Percentiles rank a stretch among this genome's conserved stretches.
These are phyloP conservation scores for Luffia ferchaultella DNA, from an alignment of 2,888 invertebrate species.

Conservation along the genomic window DNA sequence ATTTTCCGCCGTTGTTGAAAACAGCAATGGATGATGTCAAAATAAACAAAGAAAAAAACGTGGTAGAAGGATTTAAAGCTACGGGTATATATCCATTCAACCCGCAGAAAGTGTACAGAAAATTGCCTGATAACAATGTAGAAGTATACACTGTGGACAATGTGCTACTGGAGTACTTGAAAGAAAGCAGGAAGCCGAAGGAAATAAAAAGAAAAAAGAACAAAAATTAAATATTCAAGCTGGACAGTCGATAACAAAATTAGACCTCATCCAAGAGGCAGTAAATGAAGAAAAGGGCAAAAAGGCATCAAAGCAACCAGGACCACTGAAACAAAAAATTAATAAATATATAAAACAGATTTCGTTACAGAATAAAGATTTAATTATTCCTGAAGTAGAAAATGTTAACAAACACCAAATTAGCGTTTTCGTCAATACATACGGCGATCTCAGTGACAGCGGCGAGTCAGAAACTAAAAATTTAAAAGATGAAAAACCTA, in stretches of 20 bases:
- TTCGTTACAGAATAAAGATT: not conserved
- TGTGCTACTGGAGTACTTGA: not conserved
- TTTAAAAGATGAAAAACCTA: not conserved
- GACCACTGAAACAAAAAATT: not conserved
- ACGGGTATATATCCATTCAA: conserved; percentile 9
- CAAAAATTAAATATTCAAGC: not conserved
- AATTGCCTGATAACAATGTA: not conserved
- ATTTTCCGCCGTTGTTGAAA: conserved; percentile 14
- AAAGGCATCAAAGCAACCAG: not conserved
- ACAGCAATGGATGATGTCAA: conserved; percentile 8
- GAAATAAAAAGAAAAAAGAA: not conserved
- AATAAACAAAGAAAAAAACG: conserved; percentile 4
- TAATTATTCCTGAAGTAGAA: too few species aligned
- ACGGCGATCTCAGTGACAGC: not conserved
- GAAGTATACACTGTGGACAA: not conserved
- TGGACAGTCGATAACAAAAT: not conserved
- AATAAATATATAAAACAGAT: not conserved
- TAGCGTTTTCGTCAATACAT: not conserved
- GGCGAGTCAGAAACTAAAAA: not conserved
- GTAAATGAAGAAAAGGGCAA: not conserved
- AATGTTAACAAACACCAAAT: too few species aligned
- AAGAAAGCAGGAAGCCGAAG: not conserved
- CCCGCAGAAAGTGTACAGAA: not conserved
- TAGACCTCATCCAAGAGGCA: not conserved
- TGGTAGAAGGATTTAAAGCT: conserved; percentile 15